Evolutionary conservation across 1,140 invertebrate genomes (phyloP), one percentile per base, ranked within the genome.

Genomic region (Oryzaephilus surinamensis): DNA sequence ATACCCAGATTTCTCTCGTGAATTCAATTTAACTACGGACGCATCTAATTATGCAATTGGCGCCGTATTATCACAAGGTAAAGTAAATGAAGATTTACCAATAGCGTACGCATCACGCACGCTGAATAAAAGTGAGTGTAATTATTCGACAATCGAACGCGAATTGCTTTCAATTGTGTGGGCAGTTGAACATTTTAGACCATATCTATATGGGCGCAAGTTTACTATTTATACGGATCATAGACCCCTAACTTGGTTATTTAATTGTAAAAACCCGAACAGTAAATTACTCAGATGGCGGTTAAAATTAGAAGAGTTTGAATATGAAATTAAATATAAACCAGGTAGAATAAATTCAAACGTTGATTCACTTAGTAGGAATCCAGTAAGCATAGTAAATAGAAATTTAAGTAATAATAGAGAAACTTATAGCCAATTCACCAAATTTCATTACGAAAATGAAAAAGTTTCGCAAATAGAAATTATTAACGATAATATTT

Each of bases 171-270:
- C 61, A 2, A 60, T 65, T 5, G 48, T 73, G 1, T 65, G 57
- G 52, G 57, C 57, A 1, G 49, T 65, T 0, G 47, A 65, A 32
- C 52, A 69, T 23, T 72, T 71, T 40, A 38, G 58, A 36, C 55
- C 59, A 17, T 43, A 43, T 27, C 14, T 43, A 14, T 38, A 19
- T 7, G 34, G 41, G 5, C 41, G 23, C 5, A 43, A 36, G 32
- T 43, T 43, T 23, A 30, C 2, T n/a, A 43, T 43, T 11, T 2
- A 12, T 3, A 39, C 42, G 2, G 37, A 44, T 35, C 42, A 44
- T 34, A 46, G 24, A 19, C 28, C 33, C 2, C 12, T 43, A 12
- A 37, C 28, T 10, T 43, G 41, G 24, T 26, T 43, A 21, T 18
- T 38, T 14, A 36, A 23, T 26, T 43, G 27, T 11, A 36, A 30